Percentiles rank a stretch among this genome's conserved stretches.
Conservation (phyloP, 1,140 invertebrate species). For the Drosophila guanche region DNA sequence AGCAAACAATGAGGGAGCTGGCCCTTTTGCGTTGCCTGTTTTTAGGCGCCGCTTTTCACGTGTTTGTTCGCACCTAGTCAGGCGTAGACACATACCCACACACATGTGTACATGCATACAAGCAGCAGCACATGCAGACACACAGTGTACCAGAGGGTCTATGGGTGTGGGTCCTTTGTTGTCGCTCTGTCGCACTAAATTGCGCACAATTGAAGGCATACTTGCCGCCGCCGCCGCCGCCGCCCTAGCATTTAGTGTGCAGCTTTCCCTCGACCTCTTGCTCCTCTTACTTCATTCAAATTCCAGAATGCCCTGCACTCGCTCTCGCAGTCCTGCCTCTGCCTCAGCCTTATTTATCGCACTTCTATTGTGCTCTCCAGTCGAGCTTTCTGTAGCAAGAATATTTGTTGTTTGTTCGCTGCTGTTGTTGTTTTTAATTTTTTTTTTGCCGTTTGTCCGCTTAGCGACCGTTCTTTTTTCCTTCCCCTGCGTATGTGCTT, state of each 20-base stretch:
- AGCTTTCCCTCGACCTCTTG: not conserved
- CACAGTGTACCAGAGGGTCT: not conserved
- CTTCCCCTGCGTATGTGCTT: not conserved
- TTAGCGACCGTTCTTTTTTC: conserved; percentile 3
- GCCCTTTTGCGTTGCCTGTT: conserved; percentile 48
- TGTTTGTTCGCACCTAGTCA: conserved; percentile 75
- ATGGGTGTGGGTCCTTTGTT: conserved; percentile 44
- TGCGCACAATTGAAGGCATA: conserved; percentile 79
- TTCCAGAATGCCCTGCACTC: conserved; percentile 33
- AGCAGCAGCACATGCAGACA: not conserved
- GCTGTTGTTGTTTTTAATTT: no score
- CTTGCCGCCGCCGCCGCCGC: conserved; percentile 61
- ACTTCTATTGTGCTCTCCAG: conserved; percentile 44
- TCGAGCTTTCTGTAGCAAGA: conserved; percentile 17
- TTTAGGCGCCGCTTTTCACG: conserved; percentile 66
- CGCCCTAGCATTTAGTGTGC: conserved; percentile 69
- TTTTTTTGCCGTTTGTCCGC: not conserved
- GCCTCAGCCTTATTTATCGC: conserved; percentile 58
- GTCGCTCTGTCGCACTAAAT: conserved; percentile 71
- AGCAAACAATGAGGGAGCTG: conserved; percentile 42
- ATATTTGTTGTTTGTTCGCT: not conserved
- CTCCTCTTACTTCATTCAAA: not conserved
- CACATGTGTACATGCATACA: conserved; percentile 35
- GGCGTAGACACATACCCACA: conserved; percentile 42
- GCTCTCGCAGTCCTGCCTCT: no score